A percentile compares a stretch with the other conserved stretches of the same genome.
Evolutionary conservation across 2,113 vertebrate genomes (phyloP).

Genomic region (Bos indicus): DNA sequence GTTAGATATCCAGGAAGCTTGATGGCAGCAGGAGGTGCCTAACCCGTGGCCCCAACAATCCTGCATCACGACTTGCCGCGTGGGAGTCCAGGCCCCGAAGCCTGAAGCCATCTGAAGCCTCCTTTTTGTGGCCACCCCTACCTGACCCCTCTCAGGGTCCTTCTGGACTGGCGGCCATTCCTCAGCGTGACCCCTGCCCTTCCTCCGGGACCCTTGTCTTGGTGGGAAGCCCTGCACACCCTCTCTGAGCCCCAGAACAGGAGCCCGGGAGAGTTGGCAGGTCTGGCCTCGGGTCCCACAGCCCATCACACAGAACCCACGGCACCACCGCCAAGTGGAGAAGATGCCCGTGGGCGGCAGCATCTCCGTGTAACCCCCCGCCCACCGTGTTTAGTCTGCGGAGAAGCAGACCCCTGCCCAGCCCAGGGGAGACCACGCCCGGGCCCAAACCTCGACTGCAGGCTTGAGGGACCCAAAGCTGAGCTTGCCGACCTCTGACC

Average conservation of each 20-base stretch:
- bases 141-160: not conserved
- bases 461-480: not conserved
- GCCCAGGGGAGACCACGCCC: not conserved
- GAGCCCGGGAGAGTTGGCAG: not conserved
- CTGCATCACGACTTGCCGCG: accelerated
- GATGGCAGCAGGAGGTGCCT: not conserved
- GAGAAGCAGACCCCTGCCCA: not conserved
- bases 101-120: not conserved
- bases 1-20: not conserved
- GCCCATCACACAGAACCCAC: not conserved
- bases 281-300: not conserved
- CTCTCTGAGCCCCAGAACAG: not conserved
- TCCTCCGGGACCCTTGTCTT: accelerated
- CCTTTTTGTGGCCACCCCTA: no score
- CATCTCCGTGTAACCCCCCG: accelerated
- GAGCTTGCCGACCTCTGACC: not conserved
- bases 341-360: not conserved
- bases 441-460: accelerated
- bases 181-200: not conserved
- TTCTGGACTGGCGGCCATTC: not conserved
- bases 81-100: not conserved
- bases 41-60: accelerated
- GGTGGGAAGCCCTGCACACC: not conserved
- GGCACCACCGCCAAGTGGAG: not conserved
- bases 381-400: not conserved